These are phyloP conservation scores for Rafetus swinhoei DNA, from an alignment of 2,113 vertebrate species.

Conservation along the genomic window DNA sequence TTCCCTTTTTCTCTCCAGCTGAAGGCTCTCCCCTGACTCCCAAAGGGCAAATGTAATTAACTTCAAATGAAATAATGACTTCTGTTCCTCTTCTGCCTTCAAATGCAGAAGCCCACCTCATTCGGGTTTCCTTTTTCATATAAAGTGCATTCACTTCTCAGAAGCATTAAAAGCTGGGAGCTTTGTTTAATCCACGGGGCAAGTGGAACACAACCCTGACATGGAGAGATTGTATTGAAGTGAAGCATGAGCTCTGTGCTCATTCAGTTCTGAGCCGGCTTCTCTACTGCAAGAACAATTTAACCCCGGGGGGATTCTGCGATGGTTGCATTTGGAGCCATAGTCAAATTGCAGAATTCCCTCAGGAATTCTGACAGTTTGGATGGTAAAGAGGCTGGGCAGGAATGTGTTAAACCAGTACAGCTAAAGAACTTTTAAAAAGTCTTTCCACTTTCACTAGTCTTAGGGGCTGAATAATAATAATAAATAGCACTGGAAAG, in stretches of 20 bases:
- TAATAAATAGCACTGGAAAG: not conserved
- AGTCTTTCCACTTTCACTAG: not conserved
- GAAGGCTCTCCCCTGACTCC: conserved; percentile 4
- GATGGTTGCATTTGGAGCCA: too few species aligned
- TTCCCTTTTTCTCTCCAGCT: not conserved
- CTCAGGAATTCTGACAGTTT: not conserved
- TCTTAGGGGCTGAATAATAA: not conserved
- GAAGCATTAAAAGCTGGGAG: conserved; percentile 41
- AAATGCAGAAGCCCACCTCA: conserved; percentile 39
- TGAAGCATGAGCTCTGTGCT: not conserved
- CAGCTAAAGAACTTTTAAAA: not conserved
- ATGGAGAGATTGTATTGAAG: conserved; percentile 11
- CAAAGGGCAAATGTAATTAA: conserved; percentile 56
- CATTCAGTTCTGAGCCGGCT: conserved; percentile 23
- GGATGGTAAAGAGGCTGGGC: not conserved
- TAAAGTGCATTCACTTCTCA: conserved; percentile 52
- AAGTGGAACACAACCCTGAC: not conserved
- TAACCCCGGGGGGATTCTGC: too few species aligned
- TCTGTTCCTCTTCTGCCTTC: conserved; percentile 35
- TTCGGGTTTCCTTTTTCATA: conserved; percentile 39
- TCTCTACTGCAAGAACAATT: not conserved
- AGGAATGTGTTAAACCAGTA: not conserved
- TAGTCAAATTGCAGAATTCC: too few species aligned
- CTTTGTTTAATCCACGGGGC: conserved; percentile 43
- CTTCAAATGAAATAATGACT: not conserved